Base-by-base conservation (phyloP, 1,140 invertebrate genomes). In the Drosophila arizonae region DNA sequence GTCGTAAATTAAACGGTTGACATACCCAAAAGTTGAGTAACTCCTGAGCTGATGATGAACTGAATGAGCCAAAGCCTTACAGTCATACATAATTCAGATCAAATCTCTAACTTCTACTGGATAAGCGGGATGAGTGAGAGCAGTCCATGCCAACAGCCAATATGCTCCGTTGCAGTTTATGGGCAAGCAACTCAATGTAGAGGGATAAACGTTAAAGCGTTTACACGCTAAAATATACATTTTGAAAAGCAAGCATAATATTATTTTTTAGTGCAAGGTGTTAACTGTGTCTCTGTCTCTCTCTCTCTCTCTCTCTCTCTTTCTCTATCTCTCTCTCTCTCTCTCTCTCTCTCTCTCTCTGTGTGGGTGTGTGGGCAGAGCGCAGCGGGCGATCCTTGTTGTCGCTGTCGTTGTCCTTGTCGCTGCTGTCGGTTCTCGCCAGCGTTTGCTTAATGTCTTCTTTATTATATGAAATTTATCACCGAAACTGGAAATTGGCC, bases 401-500 rank as follows among this genome's bases (percentile, higher is more conserved):
- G 72, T 63, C 68, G 60, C 73, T 73, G 52, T 58, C 63, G 30
- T 62, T 62, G 58, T 63, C 58, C 39, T 55, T 65, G 50, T 52
- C 63, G 24, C 36, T 17, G 63, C 56, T 77, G 78, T 81, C 78
- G 72, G 67, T 77, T 67, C 55, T 62, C 72, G 71, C 79, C 62
- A 58, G 79, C 82, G 82, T 82, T 86, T 82, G 82, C 84, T 84
- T 87, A 87, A 87, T 88, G 84, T 84, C 84, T 87, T 87, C 82
- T 87, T 87, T 87, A 88, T 87, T 88, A 88, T 88, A 84, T 61
- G 76, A 73, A 88, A 88, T 87, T 88, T 86, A 86, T 86, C 82
- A 86, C 82, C 82, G 79, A 87, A 86, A 82, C 79, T 79, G 82
- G 82, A 79, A 87, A 87, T 86, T 87, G 78, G 78, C 72, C 79